Evolutionary conservation across 1,140 invertebrate genomes (phyloP), one percentile per base, ranked within the genome.

Genomic region (Euwallacea similis): DNA sequence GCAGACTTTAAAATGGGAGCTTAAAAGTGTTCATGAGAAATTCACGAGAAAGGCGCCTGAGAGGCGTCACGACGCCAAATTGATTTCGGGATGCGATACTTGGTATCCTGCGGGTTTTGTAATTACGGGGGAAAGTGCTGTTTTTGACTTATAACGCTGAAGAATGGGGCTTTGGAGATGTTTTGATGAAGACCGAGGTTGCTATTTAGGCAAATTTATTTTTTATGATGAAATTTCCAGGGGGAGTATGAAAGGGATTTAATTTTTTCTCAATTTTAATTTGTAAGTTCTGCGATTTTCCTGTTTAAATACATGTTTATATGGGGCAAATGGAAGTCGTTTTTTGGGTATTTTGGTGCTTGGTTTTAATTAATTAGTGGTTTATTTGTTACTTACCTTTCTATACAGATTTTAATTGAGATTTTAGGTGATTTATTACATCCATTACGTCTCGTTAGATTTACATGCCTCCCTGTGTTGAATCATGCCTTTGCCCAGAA

Each of bases 41-140:
- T 56, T 42, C 62, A 61, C 59, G 64, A 15, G 44, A 69, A n/a
- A 69, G 66, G 66, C 66, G 66, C 60, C 66, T 66, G 64, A 58
- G 53, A 66, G 66, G 66, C 66, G 66, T 69, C 66, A 62, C 70
- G 69, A 73, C 75, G 74, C 76, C 75, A 78, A 78, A 78, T 78
- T 78, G 75, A 77, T 74, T 78, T 77, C 75, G 65, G 66, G 69
- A 73, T 71, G 75, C 65, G 76, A 71, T 74, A 71, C 69, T 73
- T 73, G 73, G 75, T 67, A 73, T 77, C 76, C 76, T 73, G 76
- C 69, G 68, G 76, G 73, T 77, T 75, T 76, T 74, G 76, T 77
- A 77, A 77, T 77, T 76, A 76, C 74, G 50, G 42, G 64, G 64
- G 64, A 42, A 56, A 66, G 44, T 33, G 53, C 50, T 66, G 67